These are phyloP conservation scores for Pammene aurita DNA, from an alignment of 2,888 invertebrate genomes.

Conservation along the genomic window DNA sequence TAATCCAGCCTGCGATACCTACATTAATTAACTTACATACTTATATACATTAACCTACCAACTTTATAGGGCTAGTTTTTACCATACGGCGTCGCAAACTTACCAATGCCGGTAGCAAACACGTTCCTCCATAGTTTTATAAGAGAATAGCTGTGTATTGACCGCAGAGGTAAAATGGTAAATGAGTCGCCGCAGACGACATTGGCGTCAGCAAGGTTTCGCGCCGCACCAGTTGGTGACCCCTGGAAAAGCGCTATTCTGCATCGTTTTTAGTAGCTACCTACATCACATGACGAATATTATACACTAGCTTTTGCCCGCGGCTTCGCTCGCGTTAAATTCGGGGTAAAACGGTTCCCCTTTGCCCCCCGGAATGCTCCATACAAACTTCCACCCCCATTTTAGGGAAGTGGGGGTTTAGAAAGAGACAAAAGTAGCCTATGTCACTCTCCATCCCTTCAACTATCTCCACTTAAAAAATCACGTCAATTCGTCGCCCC, in stretches of 20 bases:
- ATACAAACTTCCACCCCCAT: too few species aligned
- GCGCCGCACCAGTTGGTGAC: conserved; percentile 14
- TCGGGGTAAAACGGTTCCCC: too few species aligned
- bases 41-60: conserved; percentile 7
- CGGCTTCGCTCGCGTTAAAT: too few species aligned
- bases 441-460: too few species aligned
- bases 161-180: conserved; percentile 16
- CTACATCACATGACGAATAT: not conserved
- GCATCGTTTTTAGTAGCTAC: not conserved
- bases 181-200: conserved; percentile 16
- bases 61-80: conserved; percentile 21
- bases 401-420: too few species aligned
- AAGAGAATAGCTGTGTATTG: not conserved
- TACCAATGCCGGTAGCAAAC: not conserved
- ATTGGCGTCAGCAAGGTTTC: conserved; percentile 21
- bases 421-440: too few species aligned
- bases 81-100: conserved; percentile 1
- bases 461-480: too few species aligned
- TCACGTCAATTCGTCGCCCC: too few species aligned
- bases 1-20: not conserved
- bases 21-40: conserved; percentile 1
- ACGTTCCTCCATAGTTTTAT: not conserved
- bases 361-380: too few species aligned
- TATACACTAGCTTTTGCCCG: too few species aligned
- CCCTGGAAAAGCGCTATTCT: not conserved